Evolutionary conservation across 2,888 invertebrate genomes (phyloP).

Genomic region (Smittia aterrima): DNA sequence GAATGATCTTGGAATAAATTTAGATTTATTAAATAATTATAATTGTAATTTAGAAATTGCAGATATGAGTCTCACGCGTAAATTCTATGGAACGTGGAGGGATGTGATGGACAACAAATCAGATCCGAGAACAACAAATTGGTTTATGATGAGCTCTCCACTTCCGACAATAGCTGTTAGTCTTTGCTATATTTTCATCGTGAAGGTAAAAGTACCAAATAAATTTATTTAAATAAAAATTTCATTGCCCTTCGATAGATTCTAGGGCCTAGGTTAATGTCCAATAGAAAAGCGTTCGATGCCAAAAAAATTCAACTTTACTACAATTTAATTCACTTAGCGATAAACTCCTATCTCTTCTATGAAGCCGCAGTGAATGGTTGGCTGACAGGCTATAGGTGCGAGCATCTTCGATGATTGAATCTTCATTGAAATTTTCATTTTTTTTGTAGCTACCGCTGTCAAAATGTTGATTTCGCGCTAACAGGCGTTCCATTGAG

Average conservation of each 20-base stretch:
- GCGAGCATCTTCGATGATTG: too few species aligned
- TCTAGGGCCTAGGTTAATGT: constrained; percentile 25
- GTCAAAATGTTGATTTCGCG: constrained; percentile 76
- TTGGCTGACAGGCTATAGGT: constrained; percentile 68
- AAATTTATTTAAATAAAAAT: background rate
- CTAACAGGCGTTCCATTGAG: constrained; percentile 13
- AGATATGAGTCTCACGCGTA: background rate
- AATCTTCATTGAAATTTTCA: too few species aligned
- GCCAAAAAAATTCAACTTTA: constrained; percentile 30
- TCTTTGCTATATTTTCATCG: constrained; percentile 58
- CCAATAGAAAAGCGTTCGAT: constrained; percentile 15
- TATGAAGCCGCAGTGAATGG: constrained; percentile 57
- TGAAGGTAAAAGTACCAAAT: constrained; percentile 14
- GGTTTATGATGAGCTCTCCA: constrained; percentile 72
- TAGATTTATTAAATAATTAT: too few species aligned
- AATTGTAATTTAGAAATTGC: too few species aligned
- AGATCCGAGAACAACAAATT: constrained; percentile 69
- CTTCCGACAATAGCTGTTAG: constrained; percentile 68
- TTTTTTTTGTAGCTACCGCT: constrained; percentile 64
- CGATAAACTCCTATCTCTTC: constrained; percentile 72
- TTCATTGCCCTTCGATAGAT: too few species aligned
- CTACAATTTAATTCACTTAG: constrained; percentile 48
- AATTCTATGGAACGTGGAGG: background rate
- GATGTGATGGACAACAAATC: constrained; percentile 71
- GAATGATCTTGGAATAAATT: too few species aligned